These are phyloP conservation scores for Myathropa florea DNA, from an alignment of 2,888 invertebrate genomes.

Conservation along the genomic window DNA sequence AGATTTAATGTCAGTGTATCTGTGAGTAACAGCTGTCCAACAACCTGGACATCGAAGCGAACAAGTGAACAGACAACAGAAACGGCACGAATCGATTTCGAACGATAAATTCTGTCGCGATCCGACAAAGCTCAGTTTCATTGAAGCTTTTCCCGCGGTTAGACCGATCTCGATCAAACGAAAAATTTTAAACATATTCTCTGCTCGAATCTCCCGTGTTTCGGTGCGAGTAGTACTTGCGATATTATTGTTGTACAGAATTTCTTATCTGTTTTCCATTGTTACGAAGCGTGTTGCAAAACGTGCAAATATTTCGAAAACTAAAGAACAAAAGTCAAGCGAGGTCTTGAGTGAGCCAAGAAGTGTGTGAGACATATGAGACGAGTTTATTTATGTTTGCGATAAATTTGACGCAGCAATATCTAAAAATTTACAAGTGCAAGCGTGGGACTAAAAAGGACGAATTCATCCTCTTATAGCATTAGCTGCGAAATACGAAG, in stretches of 20 bases:
- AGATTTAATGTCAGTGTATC: neutral
- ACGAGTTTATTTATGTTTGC: conserved; percentile 50
- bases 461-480: conserved; percentile 54
- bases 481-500: neutral
- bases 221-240: conserved; percentile 17
- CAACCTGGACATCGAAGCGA: conserved; percentile 35
- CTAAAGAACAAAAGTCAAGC: neutral
- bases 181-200: neutral
- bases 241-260: too few species aligned
- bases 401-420: conserved; percentile 40
- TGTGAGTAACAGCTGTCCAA: neutral
- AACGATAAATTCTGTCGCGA: conserved; percentile 66
- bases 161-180: conserved; percentile 18
- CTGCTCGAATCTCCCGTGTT: neutral
- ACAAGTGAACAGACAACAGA: conserved; percentile 49
- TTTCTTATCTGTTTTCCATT: neutral
- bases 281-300: neutral
- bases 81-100: conserved; percentile 58
- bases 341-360: neutral
- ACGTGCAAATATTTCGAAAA: conserved; percentile 7
- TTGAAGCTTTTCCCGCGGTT: conserved; percentile 66
- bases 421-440: conserved; percentile 48
- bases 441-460: conserved; percentile 66
- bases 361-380: neutral
- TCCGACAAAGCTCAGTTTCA: conserved; percentile 68